Base-by-base conservation (phyloP, 2,113 vertebrate genomes). In the Scomber scombrus region DNA sequence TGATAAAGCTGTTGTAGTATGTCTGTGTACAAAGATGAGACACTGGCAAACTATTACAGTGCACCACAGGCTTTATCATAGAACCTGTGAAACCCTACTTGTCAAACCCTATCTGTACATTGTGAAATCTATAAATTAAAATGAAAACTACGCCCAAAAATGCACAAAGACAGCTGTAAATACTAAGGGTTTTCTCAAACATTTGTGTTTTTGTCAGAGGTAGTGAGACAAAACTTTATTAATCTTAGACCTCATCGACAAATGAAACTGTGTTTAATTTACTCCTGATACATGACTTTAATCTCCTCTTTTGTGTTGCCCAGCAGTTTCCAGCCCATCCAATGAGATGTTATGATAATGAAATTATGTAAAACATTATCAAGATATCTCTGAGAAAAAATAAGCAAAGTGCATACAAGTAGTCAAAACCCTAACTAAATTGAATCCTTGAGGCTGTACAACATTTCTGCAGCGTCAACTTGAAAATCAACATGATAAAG, bases 401-500 rank as follows among this genome's bases (percentile, higher is more conserved):
- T 18, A 50, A 45, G 54, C 54, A n/a, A 10, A 66, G 8, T 50
- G 2, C 34, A 15, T 18, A 80, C 40, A 61, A 54, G n/a, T 46
- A 21, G 61, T n/a, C n/a, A 31, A 77, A 57, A 73, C 45, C 29
- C 11, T 2, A 8, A 16, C 45, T 64, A 54, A 71, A 75, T 74
- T 80, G 60, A 80, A 80, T 85, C 54, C 31, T 9, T 13, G 3
- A 16, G 46, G 18, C 23, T 14, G 16, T 18, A 2, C 31, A 74
- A 69, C 13, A 3, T 74, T 74, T 73, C 55, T 81, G 68, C 78
- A 58, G 9, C 45, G 79, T 82, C 75, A 82, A 47, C 60, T 70
- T 52, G 58, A 86, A 26, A 60, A 78, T 81, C 58, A 69, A 13
- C 67, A 71, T 72, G 77, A 81, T 72, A 68, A 72, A 77, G 55